Conservation (phyloP, 2,113 vertebrate genomes). For the Oreochromis niloticus region DNA sequence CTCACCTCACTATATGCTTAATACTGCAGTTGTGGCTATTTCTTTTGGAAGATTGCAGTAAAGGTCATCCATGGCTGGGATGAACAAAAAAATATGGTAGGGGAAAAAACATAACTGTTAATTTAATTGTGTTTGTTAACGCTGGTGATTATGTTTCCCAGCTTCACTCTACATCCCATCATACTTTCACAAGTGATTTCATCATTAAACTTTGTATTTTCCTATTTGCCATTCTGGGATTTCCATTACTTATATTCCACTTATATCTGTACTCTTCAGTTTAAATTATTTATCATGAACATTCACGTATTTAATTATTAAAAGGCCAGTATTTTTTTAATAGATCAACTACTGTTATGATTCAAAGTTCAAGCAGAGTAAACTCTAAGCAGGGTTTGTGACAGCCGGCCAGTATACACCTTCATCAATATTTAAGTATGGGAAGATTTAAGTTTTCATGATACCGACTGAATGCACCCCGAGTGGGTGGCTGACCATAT, state of each 20-base stretch:
- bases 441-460: slow-evolving; percentile 66
- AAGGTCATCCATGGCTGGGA: background rate
- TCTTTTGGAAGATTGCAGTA: background rate
- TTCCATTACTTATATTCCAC: background rate
- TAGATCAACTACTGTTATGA: background rate
- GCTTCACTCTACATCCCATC: background rate
- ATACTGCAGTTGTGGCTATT: background rate
- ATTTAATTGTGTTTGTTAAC: background rate
- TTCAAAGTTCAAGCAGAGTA: slow-evolving; percentile 15
- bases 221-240: background rate
- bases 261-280: background rate
- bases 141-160: background rate
- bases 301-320: background rate
- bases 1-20: background rate
- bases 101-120: background rate
- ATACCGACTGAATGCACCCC: slow-evolving; percentile 41
- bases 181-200: background rate
- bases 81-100: background rate
- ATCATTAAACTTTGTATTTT: background rate
- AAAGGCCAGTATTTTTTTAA: background rate
- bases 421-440: slow-evolving; percentile 59
- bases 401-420: slow-evolving; percentile 35
- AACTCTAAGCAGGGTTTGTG: slow-evolving; percentile 16
- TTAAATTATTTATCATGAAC: background rate
- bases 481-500: slow-evolving; percentile 64